These are phyloP conservation scores for Deilephila elpenor DNA, from an alignment of 2,888 invertebrate species.

Conservation along the genomic window DNA sequence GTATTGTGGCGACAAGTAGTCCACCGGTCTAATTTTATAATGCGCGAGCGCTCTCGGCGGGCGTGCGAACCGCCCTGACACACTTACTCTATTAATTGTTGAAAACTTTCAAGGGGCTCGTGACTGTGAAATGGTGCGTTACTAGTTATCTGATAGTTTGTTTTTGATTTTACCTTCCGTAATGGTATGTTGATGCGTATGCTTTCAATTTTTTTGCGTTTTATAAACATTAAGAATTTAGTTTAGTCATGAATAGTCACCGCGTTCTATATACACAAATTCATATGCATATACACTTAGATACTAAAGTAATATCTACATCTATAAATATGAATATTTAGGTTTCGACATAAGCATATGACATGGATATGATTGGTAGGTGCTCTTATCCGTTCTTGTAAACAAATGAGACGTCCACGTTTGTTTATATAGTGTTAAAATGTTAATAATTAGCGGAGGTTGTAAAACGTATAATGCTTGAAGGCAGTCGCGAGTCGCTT, in stretches of 20 bases:
- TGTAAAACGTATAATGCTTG: conserved; percentile 57
- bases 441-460: conserved; percentile 63
- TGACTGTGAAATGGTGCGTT: conserved; percentile 81
- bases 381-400: neutral
- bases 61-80: conserved; percentile 79
- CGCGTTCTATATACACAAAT: too few relatives aligned
- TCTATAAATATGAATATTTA: too few relatives aligned
- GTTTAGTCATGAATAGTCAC: too few relatives aligned
- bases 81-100: conserved; percentile 71
- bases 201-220: conserved; percentile 36
- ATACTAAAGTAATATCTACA: too few relatives aligned
- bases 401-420: neutral
- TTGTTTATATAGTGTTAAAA: conserved; percentile 42
- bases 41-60: conserved; percentile 48
- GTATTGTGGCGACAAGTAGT: conserved; percentile 59
- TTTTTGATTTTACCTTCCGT: conserved; percentile 60
- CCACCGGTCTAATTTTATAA: conserved; percentile 72
- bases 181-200: conserved; percentile 61
- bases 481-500: conserved; percentile 69
- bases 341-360: too few relatives aligned
- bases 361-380: too few relatives aligned
- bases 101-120: conserved; percentile 72
- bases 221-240: too few relatives aligned
- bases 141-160: conserved; percentile 67
- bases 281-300: too few relatives aligned